Evolutionary conservation across 2,888 invertebrate species (phyloP).

Genomic region (Lissocephala sabroskyi): DNA sequence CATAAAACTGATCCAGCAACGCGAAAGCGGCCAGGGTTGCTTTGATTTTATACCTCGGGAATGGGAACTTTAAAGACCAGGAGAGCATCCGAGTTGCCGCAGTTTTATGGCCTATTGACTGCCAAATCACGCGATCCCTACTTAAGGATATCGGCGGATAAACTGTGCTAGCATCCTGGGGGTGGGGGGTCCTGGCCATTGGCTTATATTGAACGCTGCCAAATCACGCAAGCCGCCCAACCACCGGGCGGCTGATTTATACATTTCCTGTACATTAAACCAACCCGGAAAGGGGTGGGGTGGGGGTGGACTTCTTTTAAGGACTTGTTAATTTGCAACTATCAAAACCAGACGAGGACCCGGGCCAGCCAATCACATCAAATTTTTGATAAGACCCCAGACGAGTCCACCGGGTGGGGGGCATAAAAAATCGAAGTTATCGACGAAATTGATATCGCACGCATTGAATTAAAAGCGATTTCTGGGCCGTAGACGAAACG

Average conservation of each 20-base stretch:
- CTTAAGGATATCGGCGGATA: too few relatives aligned
- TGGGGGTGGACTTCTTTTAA: too few relatives aligned
- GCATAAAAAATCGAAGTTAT: constrained; percentile 20
- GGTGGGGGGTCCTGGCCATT: too few relatives aligned
- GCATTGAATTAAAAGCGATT: constrained; percentile 38
- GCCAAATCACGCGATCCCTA: too few relatives aligned
- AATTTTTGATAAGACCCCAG: not conserved
- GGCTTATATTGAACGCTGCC: constrained; percentile 10
- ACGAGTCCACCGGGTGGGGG: not conserved
- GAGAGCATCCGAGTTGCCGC: too few relatives aligned
- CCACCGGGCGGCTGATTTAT: not conserved
- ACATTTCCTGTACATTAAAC: not conserved
- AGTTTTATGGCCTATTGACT: too few relatives aligned
- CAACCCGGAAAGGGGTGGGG: too few relatives aligned
- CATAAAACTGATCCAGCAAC: too few relatives aligned
- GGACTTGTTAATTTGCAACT: constrained; percentile 4
- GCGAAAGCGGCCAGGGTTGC: not conserved
- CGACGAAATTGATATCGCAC: constrained; percentile 30
- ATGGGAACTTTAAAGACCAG: too few relatives aligned
- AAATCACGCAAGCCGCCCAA: constrained; percentile 19
- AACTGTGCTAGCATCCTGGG: too few relatives aligned
- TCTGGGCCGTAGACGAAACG: not conserved
- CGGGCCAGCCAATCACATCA: not conserved
- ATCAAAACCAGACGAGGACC: not conserved
- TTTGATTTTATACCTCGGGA: too few relatives aligned